Evolutionary conservation across 2,113 vertebrate genomes (phyloP).

Genomic region (Amphiprion ocellaris): DNA sequence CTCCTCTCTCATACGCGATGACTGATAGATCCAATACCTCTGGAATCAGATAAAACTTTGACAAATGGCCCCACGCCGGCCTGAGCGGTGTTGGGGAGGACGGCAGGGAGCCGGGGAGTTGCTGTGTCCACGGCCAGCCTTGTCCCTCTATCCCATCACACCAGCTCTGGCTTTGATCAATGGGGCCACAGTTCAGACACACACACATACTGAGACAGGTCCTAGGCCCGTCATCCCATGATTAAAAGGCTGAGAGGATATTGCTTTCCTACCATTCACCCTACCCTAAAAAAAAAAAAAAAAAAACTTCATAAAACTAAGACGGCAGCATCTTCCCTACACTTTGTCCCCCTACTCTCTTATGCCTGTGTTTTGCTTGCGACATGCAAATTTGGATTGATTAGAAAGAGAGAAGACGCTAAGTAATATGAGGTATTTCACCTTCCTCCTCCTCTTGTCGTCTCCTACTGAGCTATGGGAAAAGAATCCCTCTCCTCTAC

Average conservation of each 20-base stretch:
- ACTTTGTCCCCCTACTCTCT: neutral
- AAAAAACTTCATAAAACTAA: slow-evolving; percentile 80
- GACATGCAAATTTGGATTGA: slow-evolving; percentile 75
- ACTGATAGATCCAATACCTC: slow-evolving; percentile 96
- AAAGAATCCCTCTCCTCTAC: slow-evolving; percentile 29
- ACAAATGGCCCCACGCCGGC: slow-evolving; percentile 89
- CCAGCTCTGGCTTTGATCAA: slow-evolving; percentile 91
- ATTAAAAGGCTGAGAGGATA: slow-evolving; percentile 89
- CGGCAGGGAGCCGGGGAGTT: slow-evolving; percentile 62
- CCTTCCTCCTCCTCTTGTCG: slow-evolving; percentile 42
- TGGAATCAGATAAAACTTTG: slow-evolving; percentile 98
- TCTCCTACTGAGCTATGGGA: slow-evolving; percentile 82
- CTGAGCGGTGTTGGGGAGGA: slow-evolving; percentile 79
- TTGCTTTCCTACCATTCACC: slow-evolving; percentile 79
- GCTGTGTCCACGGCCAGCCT: slow-evolving; percentile 79
- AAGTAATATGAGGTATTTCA: slow-evolving; percentile 46
- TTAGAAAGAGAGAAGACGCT: slow-evolving; percentile 43
- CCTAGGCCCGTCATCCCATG: slow-evolving; percentile 84
- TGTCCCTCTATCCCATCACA: slow-evolving; percentile 87
- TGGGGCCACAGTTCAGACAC: slow-evolving; percentile 77
- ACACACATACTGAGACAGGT: slow-evolving; percentile 61
- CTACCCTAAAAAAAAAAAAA: slow-evolving; percentile 47
- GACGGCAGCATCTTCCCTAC: slow-evolving; percentile 65
- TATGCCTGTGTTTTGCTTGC: slow-evolving; percentile 4
- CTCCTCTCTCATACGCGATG: slow-evolving; percentile 89